Evolutionary conservation across 2,888 invertebrate genomes (phyloP).

Genomic region (Sphaerophoria taeniata): DNA sequence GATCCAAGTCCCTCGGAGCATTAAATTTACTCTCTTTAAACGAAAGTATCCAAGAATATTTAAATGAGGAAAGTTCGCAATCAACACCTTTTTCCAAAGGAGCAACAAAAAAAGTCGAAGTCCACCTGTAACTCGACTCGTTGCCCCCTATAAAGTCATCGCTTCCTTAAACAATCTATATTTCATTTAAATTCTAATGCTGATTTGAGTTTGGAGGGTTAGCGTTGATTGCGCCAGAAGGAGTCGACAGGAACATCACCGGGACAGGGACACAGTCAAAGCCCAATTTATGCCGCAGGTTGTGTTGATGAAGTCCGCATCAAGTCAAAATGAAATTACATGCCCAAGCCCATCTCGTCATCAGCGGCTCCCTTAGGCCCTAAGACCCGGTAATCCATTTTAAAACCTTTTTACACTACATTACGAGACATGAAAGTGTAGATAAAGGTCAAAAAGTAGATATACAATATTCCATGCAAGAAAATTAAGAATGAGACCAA

Average conservation of each 20-base stretch:
- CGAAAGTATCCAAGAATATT: background rate
- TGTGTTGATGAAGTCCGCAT: constrained; percentile 62
- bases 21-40: constrained; percentile 1
- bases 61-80: constrained; percentile 31
- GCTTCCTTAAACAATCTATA: constrained; percentile 10
- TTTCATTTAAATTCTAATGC: constrained; percentile 35
- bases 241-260: background rate
- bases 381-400: constrained; percentile 61
- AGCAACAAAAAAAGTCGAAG: background rate
- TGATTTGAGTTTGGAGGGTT: constrained; percentile 5
- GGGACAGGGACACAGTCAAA: background rate
- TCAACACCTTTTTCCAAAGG: constrained; percentile 11
- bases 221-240: background rate
- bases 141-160: constrained; percentile 41
- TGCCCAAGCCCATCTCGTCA: constrained; percentile 7
- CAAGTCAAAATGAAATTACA: constrained; percentile 58
- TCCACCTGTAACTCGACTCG: background rate
- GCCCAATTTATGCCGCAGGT: constrained; percentile 39
- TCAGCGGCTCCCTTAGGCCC: constrained; percentile 35
- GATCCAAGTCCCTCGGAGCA: background rate
- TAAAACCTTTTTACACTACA: constrained; percentile 61
- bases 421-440: constrained; percentile 28
- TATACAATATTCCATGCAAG: background rate
- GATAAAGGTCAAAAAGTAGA: constrained; percentile 36
- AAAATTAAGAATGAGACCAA: background rate